Percentiles rank a stretch among this genome's conserved stretches.
phyloP scores from a whole-genome alignment of 2,797 vertebrate species.

The Protonibea diacanthus region DNA sequence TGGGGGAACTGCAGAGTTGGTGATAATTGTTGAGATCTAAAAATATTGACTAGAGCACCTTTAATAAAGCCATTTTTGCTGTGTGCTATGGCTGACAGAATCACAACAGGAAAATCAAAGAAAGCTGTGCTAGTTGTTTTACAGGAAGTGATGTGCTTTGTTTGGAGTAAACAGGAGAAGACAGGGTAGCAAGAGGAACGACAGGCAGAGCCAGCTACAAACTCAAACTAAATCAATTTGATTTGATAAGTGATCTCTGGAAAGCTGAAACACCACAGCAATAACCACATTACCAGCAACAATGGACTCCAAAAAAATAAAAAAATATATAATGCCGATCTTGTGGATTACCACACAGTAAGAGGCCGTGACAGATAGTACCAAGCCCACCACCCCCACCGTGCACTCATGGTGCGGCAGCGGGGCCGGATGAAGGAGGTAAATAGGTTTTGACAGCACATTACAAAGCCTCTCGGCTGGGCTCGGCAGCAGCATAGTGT shows the following conservation, averaged over 20 bases:
- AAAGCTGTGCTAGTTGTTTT: neutral
- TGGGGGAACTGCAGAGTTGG: no score
- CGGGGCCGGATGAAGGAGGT: constrained; percentile 72
- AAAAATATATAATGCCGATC: neutral
- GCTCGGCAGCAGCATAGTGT: constrained; percentile 54
- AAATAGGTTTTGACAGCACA: constrained; percentile 85
- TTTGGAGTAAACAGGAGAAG: neutral
- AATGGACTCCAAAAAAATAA: neutral
- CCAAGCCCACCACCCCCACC: constrained; percentile 41
- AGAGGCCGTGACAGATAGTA: constrained; percentile 41
- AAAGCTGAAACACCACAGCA: neutral
- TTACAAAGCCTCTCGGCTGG: constrained; percentile 72
- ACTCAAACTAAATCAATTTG: neutral
- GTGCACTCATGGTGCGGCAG: constrained; percentile 52
- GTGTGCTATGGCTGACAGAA: neutral
- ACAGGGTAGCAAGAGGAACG: neutral
- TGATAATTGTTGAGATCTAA: neutral
- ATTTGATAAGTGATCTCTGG: constrained; percentile 22
- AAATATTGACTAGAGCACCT: neutral
- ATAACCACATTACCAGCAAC: neutral
- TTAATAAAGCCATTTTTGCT: neutral
- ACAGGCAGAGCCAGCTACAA: neutral
- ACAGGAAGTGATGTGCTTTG: neutral
- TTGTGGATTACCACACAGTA: constrained; percentile 24
- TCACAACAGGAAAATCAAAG: neutral